A percentile compares a stretch with the other conserved stretches of the same genome.
Evolutionary conservation across 2,888 invertebrate genomes (phyloP).

Genomic region (Heterodera filipjevi): DNA sequence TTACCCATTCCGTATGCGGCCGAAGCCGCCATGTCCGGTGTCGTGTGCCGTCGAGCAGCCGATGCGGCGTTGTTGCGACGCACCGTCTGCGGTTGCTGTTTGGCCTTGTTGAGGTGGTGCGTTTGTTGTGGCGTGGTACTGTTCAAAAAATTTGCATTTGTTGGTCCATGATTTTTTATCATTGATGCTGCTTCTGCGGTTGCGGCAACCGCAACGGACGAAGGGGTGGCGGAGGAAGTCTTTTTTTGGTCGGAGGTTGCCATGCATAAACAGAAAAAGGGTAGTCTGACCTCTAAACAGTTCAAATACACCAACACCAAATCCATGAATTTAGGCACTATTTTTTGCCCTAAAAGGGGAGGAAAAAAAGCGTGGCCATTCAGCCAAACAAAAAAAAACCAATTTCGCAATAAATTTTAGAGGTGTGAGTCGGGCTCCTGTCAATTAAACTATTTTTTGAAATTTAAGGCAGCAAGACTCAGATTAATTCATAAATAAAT

Average conservation of each 20-base stretch:
- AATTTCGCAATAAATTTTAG: not conserved
- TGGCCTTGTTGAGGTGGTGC: not conserved
- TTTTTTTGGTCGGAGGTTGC: not conserved
- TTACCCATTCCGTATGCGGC: conserved; percentile 60
- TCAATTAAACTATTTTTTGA: not conserved
- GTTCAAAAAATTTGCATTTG: not conserved
- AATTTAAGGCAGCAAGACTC: not conserved
- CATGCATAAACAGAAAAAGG: conserved; percentile 4
- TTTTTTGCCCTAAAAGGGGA: not conserved
- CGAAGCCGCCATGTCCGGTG: conserved; percentile 55
- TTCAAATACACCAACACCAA: conserved; percentile 8
- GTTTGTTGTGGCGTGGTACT: not conserved
- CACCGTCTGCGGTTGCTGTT: not conserved
- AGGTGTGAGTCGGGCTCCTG: not conserved
- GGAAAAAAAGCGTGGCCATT: not conserved
- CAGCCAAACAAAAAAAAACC: not conserved
- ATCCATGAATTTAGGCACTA: not conserved
- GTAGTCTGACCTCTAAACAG: conserved; percentile 1
- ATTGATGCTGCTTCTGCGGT: too few relatives aligned
- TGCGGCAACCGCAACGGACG: too few relatives aligned
- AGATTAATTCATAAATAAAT: too few relatives aligned
- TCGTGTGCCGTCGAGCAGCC: conserved; percentile 44
- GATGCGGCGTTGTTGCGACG: conserved; percentile 6
- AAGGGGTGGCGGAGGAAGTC: not conserved
- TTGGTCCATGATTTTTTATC: too few relatives aligned